Conservation (phyloP, 2,888 invertebrate species). For the Nephrotoma appendiculata region DNA sequence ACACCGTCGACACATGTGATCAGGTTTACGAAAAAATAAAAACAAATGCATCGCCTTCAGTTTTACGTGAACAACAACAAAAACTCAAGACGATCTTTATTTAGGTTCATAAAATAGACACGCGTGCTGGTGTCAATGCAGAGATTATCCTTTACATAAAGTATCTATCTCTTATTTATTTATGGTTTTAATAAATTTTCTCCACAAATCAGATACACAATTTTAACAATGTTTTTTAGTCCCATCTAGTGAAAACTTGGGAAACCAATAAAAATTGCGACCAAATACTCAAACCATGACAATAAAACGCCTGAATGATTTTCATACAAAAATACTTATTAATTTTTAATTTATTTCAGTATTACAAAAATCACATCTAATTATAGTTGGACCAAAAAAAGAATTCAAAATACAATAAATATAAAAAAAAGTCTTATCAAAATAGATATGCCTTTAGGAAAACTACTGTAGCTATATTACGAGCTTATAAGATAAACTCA, state of each 20-base stretch:
- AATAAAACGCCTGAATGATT: not conserved
- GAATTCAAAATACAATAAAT: not conserved
- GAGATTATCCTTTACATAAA: no score
- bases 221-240: not conserved
- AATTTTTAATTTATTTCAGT: not conserved
- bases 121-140: no score
- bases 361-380: not conserved
- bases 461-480: not conserved
- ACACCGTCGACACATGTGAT: no score
- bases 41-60: no score
- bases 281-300: not conserved
- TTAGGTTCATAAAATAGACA: no score
- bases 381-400: not conserved
- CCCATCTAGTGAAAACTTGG: not conserved
- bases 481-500: not conserved
- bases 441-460: not conserved
- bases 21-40: no score
- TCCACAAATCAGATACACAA: not conserved
- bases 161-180: no score
- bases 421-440: not conserved
- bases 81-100: no score
- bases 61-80: no score
- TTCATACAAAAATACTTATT: not conserved
- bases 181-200: not conserved
- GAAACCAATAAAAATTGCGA: not conserved